Conservation (phyloP, 35 echinoderm and acorn worm species). For the Strongylocentrotus purpuratus region DNA sequence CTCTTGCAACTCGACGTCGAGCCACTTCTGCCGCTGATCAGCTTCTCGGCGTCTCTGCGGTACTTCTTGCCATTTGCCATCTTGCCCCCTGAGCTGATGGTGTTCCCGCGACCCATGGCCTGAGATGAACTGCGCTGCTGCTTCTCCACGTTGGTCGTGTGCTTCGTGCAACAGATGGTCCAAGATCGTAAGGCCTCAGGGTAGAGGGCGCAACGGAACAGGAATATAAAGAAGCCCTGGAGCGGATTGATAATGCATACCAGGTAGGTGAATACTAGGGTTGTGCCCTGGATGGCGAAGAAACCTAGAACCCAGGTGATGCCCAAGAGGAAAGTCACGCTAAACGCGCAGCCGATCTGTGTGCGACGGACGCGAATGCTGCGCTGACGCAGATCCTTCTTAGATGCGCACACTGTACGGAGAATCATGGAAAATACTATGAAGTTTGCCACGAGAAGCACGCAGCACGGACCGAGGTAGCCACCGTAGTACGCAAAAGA, state of each 20-base stretch:
- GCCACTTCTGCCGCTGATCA: neutral
- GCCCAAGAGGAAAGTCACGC: constrained; percentile 83
- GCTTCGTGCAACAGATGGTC: constrained; percentile 55
- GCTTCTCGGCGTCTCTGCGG: neutral
- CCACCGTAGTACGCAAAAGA: constrained; percentile 65
- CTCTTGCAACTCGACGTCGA: neutral
- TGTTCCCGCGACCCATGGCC: constrained; percentile 21
- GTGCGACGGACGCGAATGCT: constrained; percentile 50
- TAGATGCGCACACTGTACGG: constrained; percentile 66
- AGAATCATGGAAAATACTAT: constrained; percentile 78
- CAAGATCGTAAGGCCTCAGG: constrained; percentile 82
- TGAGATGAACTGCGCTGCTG: neutral
- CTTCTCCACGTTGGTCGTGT: constrained; percentile 53
- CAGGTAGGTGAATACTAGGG: constrained; percentile 79
- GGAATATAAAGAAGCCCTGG: constrained; percentile 95
- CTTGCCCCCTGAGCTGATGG: neutral
- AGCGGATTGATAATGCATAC: constrained; percentile 85
- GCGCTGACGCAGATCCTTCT: constrained; percentile 57
- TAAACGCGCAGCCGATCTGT: constrained; percentile 85
- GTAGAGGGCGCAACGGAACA: constrained; percentile 91
- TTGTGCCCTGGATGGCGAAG: constrained; percentile 75
- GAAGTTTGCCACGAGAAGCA: constrained; percentile 71
- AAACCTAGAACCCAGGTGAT: constrained; percentile 89
- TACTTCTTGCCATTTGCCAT: neutral
- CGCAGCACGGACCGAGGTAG: constrained; percentile 73